Conservation (phyloP, 2,888 invertebrate genomes). For the Idaea biselata region DNA sequence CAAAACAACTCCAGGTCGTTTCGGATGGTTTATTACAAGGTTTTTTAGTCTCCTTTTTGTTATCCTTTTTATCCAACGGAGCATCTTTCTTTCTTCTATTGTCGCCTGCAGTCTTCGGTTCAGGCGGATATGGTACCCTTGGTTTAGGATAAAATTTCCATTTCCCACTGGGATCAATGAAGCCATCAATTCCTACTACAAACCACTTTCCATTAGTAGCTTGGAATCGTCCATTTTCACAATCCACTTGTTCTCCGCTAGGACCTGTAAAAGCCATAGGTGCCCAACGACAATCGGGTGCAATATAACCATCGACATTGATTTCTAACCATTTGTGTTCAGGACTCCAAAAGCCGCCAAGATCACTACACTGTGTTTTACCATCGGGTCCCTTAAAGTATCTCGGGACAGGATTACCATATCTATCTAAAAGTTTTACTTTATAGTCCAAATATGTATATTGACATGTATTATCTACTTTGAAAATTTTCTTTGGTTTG, state of each 20-base stretch:
- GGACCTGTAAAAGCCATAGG: slow-evolving; percentile 62
- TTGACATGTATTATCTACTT: slow-evolving; percentile 50
- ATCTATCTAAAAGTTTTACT: slow-evolving; percentile 61
- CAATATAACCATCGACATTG: slow-evolving; percentile 64
- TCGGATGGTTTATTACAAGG: slow-evolving; percentile 39
- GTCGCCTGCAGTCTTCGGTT: not conserved
- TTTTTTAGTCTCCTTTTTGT: slow-evolving; percentile 17
- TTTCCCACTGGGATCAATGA: slow-evolving; percentile 51
- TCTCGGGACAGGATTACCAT: slow-evolving; percentile 64
- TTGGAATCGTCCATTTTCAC: slow-evolving; percentile 62
- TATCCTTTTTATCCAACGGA: slow-evolving; percentile 35
- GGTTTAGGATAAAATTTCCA: slow-evolving; percentile 58
- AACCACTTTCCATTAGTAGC: slow-evolving; percentile 52
- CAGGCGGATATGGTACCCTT: slow-evolving; percentile 17
- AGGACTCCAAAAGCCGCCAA: slow-evolving; percentile 70
- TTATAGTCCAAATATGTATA: slow-evolving; percentile 66
- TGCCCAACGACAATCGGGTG: slow-evolving; percentile 65
- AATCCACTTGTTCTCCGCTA: slow-evolving; percentile 57
- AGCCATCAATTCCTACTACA: slow-evolving; percentile 66
- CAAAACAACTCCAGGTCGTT: slow-evolving; percentile 67
- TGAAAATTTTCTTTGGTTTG: slow-evolving; percentile 51
- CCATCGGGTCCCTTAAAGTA: slow-evolving; percentile 70
- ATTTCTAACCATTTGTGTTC: slow-evolving; percentile 67
- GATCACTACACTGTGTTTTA: slow-evolving; percentile 67
- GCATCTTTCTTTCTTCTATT: slow-evolving; percentile 17